Base-by-base conservation (phyloP, 2,113 vertebrate species). In the Labeo rohita region DNA sequence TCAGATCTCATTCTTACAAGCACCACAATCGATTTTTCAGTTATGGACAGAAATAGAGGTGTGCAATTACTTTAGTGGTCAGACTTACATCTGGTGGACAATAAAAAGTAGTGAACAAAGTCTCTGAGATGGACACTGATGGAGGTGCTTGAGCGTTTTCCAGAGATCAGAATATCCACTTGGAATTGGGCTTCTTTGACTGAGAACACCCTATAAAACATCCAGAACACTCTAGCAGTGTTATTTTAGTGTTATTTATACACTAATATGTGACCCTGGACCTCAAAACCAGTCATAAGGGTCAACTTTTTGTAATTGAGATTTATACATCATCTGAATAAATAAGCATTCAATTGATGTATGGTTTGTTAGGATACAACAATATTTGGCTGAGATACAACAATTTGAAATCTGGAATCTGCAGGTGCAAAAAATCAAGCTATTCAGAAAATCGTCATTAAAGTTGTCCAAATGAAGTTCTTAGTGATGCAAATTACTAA, bases 41-140 rank as follows among this genome's bases (percentile, higher is more conserved):
- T 74, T 74, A 49, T 13, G 47, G 72, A 74, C 45, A 74, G 45
- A 49, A 74, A 74, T 23, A 74, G 45, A 74, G 45, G n/a, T 23
- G 68, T 74, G 43, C 72, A 74, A 74, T 74, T 47, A 74, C 72
- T 74, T 10, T 21, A 49, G 21, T n/a, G 72, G 47, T 13, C 16
- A 2, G 68, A 13, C 43, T 13, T 74, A 74, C 11, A 49, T 49
- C 72, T 18, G 36, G 11, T 23, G 1, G 2, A 12, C 43, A 49
- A 49, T 74, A 49, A 23, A 74, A 43, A 39, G 70, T 10, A n/a
- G 70, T 47, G 70, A n/a, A 73, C 39, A 45, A 47, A 11, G 28
- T 66, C 11, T 5, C 10, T 13, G 23, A 66, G 23, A 66, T 13
- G 10, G 28, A 66, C 23, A 66, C 10, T 66, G 23, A 65, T 65